A percentile compares a stretch with the other conserved stretches of the same genome.
These are phyloP conservation scores for Lordiphosa andalusiaca DNA, from an alignment of 2,888 invertebrate species.

Conservation along the genomic window DNA sequence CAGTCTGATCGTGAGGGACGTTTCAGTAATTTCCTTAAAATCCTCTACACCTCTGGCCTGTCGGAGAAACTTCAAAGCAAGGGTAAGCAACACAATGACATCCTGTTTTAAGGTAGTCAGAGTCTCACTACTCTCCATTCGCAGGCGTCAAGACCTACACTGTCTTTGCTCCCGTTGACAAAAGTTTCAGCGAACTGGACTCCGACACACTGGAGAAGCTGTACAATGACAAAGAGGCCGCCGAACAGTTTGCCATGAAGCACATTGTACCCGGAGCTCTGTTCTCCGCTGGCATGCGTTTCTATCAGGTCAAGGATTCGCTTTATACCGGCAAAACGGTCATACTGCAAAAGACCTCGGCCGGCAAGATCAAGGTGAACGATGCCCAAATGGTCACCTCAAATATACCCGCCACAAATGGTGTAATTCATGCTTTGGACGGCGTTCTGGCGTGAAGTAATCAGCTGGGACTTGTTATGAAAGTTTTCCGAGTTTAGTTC, in stretches of 20 bases:
- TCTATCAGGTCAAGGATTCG: slow-evolving; percentile 91
- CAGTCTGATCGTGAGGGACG: slow-evolving; percentile 91
- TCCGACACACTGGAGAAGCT: slow-evolving; percentile 83
- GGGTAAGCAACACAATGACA: slow-evolving; percentile 54
- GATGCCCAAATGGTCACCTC: slow-evolving; percentile 90
- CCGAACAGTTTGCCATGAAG: slow-evolving; percentile 87
- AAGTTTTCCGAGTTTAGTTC: slow-evolving; percentile 38
- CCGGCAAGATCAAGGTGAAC: slow-evolving; percentile 91
- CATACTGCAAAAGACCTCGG: slow-evolving; percentile 87
- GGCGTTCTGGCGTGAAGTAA: slow-evolving; percentile 82
- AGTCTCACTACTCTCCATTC: not conserved
- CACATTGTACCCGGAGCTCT: slow-evolving; percentile 89
- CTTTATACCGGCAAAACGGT: slow-evolving; percentile 88
- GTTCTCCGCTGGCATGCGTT: slow-evolving; percentile 92
- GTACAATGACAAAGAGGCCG: slow-evolving; percentile 84
- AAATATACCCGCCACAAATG: slow-evolving; percentile 93
- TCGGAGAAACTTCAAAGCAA: slow-evolving; percentile 83
- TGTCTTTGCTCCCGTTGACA: slow-evolving; percentile 91
- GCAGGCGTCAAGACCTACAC: slow-evolving; percentile 91
- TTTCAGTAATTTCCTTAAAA: slow-evolving; percentile 89
- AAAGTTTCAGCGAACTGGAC: slow-evolving; percentile 87
- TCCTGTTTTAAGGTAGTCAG: too few species aligned
- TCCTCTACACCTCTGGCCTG: slow-evolving; percentile 88
- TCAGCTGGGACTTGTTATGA: slow-evolving; percentile 28
- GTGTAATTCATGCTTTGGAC: slow-evolving; percentile 92